Evolutionary conservation across 1,140 invertebrate species (phyloP), one percentile per base, ranked within the genome.

Genomic region (Pogonomyrmex barbatus): DNA sequence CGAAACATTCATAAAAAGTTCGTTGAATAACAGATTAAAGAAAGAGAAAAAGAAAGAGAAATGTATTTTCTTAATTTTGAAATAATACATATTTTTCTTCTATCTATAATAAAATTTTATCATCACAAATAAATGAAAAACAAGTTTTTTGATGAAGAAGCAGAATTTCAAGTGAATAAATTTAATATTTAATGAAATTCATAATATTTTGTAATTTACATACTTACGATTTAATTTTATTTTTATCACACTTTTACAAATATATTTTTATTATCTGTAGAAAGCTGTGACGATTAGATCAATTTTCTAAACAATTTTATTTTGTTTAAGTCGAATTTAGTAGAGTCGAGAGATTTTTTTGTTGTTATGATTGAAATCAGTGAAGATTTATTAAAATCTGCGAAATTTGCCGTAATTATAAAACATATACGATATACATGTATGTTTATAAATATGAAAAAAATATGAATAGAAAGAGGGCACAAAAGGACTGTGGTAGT

Each of bases 401-500:
- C 4, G 24, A 52, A 83, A 82, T 68, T 60, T n/a, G 56, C n/a
- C 36, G 58, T 67, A 60, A 70, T n/a, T 60, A 12, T n/a, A 33
- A 42, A 14, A 3, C 33, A 24, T 58, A 24, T 42, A 33, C 14
- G 24, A 42, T 87, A 50, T 65, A 88, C 42, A 8, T 33, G 58
- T 4, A 14, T 58, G 30, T 17, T 39, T 30, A 68, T 2, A 50
- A 65, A 39, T 42, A 33, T n/a, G 17, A 30, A 50, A 52, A 24
- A 14, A 42, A 24, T 6, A 68, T 24, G 24, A 24, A 24, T 24
- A 68, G 71, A 52, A 70, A 79, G 58, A 84, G 67, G 84, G 73
- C 73, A 88, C 30, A 52, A 77, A 42, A 79, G 47, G 42, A 60
- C 65, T 88, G 75, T 47, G 60, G 47, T 81, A 88, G 75, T 36